These are phyloP conservation scores for Lepidurus couesii DNA, from an alignment of 1,140 invertebrate genomes.

Conservation along the genomic window DNA sequence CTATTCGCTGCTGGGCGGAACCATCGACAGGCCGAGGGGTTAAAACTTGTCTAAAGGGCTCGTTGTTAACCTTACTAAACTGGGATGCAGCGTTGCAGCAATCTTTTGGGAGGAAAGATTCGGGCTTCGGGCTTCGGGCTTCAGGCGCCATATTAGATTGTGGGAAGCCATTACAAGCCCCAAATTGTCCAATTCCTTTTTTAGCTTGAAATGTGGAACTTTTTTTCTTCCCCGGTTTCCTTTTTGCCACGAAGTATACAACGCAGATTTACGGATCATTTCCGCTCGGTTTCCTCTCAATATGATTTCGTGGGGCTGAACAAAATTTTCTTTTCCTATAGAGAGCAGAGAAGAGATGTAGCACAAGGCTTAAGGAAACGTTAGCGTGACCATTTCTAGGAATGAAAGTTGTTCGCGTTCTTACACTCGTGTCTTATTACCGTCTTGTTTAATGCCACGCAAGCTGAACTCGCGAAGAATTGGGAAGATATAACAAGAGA, in stretches of 20 bases:
- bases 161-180: slow-evolving; percentile 15
- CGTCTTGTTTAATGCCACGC: neutral
- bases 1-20: slow-evolving; percentile 14
- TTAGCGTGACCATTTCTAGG: neutral
- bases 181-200: slow-evolving; percentile 19
- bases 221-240: neutral
- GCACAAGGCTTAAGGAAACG: neutral
- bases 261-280: neutral
- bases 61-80: neutral
- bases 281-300: slow-evolving; percentile 21
- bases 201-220: neutral
- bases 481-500: neutral
- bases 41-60: neutral
- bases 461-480: slow-evolving; percentile 11
- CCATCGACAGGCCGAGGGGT: slow-evolving; percentile 5
- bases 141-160: neutral
- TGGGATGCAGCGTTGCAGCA: neutral
- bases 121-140: neutral
- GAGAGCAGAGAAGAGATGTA: neutral
- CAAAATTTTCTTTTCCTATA: neutral
- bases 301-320: neutral
- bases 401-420: slow-evolving; percentile 2
- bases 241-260: neutral
- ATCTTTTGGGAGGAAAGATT: neutral
- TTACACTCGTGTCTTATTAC: slow-evolving; percentile 7